Percentiles rank a stretch among this genome's conserved stretches.
Conservation (phyloP, 2,113 vertebrate species). For the Chunga burmeisteri region DNA sequence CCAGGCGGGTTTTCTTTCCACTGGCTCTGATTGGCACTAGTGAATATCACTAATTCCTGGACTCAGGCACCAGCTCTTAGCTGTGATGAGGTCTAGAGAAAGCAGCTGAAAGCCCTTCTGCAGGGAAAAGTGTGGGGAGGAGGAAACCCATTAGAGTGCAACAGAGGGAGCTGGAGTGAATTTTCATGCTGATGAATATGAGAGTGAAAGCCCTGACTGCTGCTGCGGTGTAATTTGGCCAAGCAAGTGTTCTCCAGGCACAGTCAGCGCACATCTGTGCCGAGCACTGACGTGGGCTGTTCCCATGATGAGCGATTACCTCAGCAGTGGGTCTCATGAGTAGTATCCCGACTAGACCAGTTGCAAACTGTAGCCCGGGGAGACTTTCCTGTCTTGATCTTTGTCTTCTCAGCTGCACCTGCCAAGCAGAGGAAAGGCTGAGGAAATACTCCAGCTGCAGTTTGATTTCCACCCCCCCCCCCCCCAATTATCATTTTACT, state of each 20-base stretch:
- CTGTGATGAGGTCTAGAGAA: background rate
- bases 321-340: background rate
- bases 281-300: background rate
- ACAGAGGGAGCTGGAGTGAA: background rate
- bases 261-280: background rate
- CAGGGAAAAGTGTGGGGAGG: background rate
- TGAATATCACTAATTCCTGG: background rate
- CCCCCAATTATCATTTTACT: background rate
- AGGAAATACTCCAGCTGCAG: background rate
- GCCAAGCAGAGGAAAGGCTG: background rate
- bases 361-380: background rate
- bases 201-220: background rate
- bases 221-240: background rate
- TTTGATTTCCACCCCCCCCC: background rate
- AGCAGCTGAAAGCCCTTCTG: conserved; percentile 4
- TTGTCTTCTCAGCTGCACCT: background rate
- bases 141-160: background rate
- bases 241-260: background rate
- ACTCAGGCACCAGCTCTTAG: background rate
- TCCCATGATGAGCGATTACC: background rate
- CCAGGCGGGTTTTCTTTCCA: background rate
- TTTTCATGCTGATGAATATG: conserved; percentile 17
- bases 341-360: background rate
- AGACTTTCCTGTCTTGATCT: background rate
- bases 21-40: background rate